phyloP scores from a whole-genome alignment of 2,113 vertebrate species.

The Hemichromis elongatus region DNA sequence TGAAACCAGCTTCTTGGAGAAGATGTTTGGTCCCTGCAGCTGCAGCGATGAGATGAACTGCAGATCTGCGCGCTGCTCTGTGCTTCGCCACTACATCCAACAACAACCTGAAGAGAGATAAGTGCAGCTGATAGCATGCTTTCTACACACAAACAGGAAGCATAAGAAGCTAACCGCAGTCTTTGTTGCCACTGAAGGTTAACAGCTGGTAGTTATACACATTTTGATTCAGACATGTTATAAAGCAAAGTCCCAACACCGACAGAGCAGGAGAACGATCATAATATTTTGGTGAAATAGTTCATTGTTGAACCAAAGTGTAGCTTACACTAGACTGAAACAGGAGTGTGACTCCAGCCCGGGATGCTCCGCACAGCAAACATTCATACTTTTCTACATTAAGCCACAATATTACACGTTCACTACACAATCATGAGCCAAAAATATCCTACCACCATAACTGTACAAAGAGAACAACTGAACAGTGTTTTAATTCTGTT shows the following conservation, averaged over 20 bases:
- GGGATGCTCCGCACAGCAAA: not conserved
- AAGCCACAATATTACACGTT: not conserved
- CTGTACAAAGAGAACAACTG: not conserved
- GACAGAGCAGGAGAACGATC: not conserved
- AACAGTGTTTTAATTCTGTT: not conserved
- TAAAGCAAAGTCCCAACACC: not conserved
- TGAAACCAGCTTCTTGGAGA: slow-evolving; percentile 82
- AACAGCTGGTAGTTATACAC: not conserved
- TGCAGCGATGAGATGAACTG: slow-evolving; percentile 2
- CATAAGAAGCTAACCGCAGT: not conserved
- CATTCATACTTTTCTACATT: fast-evolving
- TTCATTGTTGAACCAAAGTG: not conserved
- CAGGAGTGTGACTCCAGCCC: not conserved
- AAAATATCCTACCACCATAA: not conserved
- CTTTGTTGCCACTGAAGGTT: not conserved
- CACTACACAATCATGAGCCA: not conserved
- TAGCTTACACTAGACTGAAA: not conserved
- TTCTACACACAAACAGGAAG: not conserved
- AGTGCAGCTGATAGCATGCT: not conserved
- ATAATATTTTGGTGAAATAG: not conserved
- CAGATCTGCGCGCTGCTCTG: not conserved
- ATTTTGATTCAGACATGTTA: not conserved
- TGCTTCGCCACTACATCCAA: not conserved
- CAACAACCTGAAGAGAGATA: not conserved
- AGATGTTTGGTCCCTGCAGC: slow-evolving; percentile 26